These are phyloP conservation scores for Diplogasteroides magnus DNA, from an alignment of 1,140 invertebrate genomes.

Conservation along the genomic window DNA sequence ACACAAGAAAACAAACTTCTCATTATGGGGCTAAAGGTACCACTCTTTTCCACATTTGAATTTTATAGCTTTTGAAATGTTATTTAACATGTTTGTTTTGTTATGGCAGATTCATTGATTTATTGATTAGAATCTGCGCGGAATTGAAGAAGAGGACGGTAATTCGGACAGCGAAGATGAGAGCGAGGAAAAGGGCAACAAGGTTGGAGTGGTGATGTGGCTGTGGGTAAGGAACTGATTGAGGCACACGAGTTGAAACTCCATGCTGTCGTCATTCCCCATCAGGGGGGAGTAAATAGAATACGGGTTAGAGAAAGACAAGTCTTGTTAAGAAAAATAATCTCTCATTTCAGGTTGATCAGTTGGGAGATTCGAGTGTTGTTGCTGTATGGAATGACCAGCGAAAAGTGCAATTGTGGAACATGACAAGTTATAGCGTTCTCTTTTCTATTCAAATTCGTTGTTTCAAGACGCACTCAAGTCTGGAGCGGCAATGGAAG, in stretches of 20 bases:
- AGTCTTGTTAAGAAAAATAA: neutral
- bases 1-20: conserved; percentile 69
- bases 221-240: too few relatives aligned
- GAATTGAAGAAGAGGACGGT: too few relatives aligned
- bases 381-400: conserved; percentile 39
- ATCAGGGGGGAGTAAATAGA: conserved; percentile 86
- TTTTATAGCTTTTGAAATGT: too few relatives aligned
- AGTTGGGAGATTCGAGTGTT: conserved; percentile 35
- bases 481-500: too few relatives aligned
- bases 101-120: neutral
- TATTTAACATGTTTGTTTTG: too few relatives aligned
- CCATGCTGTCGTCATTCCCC: conserved; percentile 75
- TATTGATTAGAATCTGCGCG: conserved; percentile 33
- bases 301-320: conserved; percentile 70
- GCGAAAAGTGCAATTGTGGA: conserved; percentile 82
- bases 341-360: conserved; percentile 26
- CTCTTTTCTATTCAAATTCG: too few relatives aligned
- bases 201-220: conserved; percentile 70
- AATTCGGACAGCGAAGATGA: conserved; percentile 57
- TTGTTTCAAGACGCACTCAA: too few relatives aligned
- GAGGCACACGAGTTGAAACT: too few relatives aligned
- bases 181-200: conserved; percentile 54
- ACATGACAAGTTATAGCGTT: conserved; percentile 75
- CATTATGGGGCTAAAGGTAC: conserved; percentile 65
- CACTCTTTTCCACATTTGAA: too few relatives aligned